Conservation (phyloP, 2,888 invertebrate species). For the Conchocele bisecta region DNA sequence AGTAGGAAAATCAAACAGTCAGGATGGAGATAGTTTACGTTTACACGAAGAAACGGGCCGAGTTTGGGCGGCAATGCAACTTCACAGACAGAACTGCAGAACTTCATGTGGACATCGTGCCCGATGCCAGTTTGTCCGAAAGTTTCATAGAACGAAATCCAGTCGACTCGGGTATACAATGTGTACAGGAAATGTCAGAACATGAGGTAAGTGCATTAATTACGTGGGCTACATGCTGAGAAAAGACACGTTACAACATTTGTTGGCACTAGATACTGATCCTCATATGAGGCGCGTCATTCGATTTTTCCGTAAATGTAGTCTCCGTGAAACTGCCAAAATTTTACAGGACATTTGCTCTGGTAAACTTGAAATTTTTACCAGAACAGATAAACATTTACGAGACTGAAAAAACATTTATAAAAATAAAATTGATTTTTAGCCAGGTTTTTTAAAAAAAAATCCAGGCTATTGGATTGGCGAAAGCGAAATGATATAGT, state of each 20-base stretch:
- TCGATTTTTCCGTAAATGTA: no score
- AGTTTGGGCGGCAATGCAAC: constrained; percentile 83
- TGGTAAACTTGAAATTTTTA: no score
- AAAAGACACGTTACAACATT: not conserved
- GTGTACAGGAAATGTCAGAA: constrained; percentile 83
- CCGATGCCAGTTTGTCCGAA: constrained; percentile 77
- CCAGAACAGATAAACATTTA: no score
- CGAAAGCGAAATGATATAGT: no score
- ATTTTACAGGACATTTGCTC: no score
- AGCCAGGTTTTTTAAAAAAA: no score
- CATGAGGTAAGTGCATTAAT: constrained; percentile 79
- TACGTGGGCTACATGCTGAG: not conserved
- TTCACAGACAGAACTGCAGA: constrained; percentile 83
- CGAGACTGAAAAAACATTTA: no score
- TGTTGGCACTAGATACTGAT: no score
- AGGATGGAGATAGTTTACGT: constrained; percentile 83
- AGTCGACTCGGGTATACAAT: constrained; percentile 82
- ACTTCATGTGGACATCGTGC: constrained; percentile 83
- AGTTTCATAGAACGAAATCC: constrained; percentile 82
- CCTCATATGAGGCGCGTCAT: no score
- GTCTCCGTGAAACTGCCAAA: no score
- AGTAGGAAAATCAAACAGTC: not conserved
- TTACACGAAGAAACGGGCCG: constrained; percentile 82
- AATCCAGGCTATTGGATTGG: no score
- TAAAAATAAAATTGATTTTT: no score